These are phyloP conservation scores for Sandelia bainsii DNA, from an alignment of 2,797 vertebrate species.

Conservation along the genomic window DNA sequence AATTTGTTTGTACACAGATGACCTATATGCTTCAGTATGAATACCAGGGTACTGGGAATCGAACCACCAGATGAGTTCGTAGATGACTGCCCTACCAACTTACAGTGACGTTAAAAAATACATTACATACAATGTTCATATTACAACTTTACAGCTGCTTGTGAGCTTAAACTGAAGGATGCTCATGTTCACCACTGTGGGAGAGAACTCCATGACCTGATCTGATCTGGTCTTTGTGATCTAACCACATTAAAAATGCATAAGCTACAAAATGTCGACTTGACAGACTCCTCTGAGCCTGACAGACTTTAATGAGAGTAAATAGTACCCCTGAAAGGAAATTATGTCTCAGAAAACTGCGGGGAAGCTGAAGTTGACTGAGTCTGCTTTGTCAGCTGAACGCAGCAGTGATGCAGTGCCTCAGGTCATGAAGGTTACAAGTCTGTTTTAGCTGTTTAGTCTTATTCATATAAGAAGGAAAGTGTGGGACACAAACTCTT, in stretches of 20 bases:
- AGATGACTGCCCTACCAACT: too few relatives aligned
- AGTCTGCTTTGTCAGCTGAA: conserved; percentile 38
- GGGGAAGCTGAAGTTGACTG: neutral
- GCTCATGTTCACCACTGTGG: neutral
- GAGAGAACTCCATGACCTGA: neutral
- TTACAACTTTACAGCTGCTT: conserved; percentile 3
- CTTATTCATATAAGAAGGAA: neutral
- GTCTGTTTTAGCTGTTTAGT: conserved; percentile 22
- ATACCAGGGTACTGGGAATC: too few relatives aligned
- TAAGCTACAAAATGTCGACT: conserved; percentile 84
- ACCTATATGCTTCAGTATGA: too few relatives aligned
- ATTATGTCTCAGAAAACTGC: conserved; percentile 38
- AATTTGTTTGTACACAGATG: neutral
- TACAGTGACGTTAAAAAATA: too few relatives aligned
- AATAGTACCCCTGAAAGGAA: conserved; percentile 66
- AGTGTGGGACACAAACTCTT: neutral
- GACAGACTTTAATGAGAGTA: conserved; percentile 76
- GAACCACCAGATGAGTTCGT: too few relatives aligned
- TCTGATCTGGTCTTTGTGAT: conserved; percentile 8
- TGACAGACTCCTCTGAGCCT: conserved; percentile 83
- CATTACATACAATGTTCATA: too few relatives aligned
- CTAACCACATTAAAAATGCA: conserved; percentile 45
- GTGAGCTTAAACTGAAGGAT: conserved; percentile 22
- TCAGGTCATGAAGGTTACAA: conserved; percentile 15
- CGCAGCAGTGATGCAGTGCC: conserved; percentile 17